Conservation (phyloP, 1,140 invertebrate genomes). For the Drosophila nasuta region DNA sequence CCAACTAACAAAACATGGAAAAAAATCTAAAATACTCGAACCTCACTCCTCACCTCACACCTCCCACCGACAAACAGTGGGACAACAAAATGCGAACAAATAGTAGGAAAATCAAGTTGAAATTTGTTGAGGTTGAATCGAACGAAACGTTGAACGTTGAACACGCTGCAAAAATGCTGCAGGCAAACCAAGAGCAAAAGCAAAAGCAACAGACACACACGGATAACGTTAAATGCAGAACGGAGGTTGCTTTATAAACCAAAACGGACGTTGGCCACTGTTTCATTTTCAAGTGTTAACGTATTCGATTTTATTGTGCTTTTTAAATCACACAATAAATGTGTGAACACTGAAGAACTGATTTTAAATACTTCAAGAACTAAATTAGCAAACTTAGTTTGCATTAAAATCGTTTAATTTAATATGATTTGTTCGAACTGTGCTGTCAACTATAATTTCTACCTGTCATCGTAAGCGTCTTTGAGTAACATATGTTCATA, state of each 20-base stretch:
- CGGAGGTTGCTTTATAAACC: background rate
- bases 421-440: too few relatives aligned
- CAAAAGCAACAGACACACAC: constrained; percentile 7
- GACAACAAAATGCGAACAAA: constrained; percentile 62
- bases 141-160: constrained; percentile 37
- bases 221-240: constrained; percentile 13
- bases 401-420: too few relatives aligned
- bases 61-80: background rate
- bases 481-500: background rate
- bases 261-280: constrained; percentile 33
- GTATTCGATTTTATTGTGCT: constrained; percentile 20
- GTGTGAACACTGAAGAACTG: too few relatives aligned
- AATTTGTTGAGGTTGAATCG: constrained; percentile 70
- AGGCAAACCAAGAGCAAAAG: constrained; percentile 28
- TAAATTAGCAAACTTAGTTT: too few relatives aligned
- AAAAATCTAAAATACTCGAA: constrained; percentile 16
- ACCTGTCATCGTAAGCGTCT: background rate
- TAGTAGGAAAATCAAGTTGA: constrained; percentile 74
- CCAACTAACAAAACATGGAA: constrained; percentile 31
- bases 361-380: too few relatives aligned
- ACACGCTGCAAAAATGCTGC: constrained; percentile 24
- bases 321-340: background rate
- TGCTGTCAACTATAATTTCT: background rate
- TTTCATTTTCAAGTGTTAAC: constrained; percentile 53
- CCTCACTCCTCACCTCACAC: background rate